A percentile compares a stretch with the other conserved stretches of the same genome.
These are phyloP conservation scores for Andrena bicolor DNA, from an alignment of 2,888 invertebrate genomes.

Conservation along the genomic window DNA sequence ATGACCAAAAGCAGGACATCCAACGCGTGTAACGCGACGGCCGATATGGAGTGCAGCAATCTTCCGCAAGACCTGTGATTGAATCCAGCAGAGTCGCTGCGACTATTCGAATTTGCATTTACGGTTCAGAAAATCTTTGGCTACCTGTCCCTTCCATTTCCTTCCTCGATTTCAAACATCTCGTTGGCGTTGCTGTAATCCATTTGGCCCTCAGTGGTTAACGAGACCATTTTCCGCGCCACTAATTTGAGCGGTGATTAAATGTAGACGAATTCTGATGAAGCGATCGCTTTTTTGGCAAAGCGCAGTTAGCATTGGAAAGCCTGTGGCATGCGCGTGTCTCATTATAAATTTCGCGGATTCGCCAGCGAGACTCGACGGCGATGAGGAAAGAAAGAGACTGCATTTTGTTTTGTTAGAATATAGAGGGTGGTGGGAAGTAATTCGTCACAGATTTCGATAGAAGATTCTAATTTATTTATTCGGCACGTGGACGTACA, in stretches of 20 bases:
- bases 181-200: not conserved
- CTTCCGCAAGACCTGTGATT: not conserved
- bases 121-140: not conserved
- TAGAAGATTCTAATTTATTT: not conserved
- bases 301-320: not conserved
- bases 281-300: not conserved
- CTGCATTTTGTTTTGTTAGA: constrained; percentile 12
- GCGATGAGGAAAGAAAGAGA: no score
- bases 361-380: not conserved
- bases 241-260: not conserved
- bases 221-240: not conserved
- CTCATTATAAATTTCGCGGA: constrained; percentile 29
- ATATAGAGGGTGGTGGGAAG: not conserved
- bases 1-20: constrained; percentile 47
- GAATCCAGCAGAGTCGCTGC: not conserved
- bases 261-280: not conserved
- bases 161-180: not conserved
- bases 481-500: no score
- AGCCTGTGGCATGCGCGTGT: not conserved
- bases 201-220: constrained; percentile 12
- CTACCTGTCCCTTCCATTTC: constrained; percentile 6
- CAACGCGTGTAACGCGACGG: constrained; percentile 39
- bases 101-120: not conserved
- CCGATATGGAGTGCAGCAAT: constrained; percentile 13
- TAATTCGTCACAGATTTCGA: not conserved